phyloP scores from a whole-genome alignment of 2,888 invertebrate species.

The Hemicrepidius hirtus region DNA sequence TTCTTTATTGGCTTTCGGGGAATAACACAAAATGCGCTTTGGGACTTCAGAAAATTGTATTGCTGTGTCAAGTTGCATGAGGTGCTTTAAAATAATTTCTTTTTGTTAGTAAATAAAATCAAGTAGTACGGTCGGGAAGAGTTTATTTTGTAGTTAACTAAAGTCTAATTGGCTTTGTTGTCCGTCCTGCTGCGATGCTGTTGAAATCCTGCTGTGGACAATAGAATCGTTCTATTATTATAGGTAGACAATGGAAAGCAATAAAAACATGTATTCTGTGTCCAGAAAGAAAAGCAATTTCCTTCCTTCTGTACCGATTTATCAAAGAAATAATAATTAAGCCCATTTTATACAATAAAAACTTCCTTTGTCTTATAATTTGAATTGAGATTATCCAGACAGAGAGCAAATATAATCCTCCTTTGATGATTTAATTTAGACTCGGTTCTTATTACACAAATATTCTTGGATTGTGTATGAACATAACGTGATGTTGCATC shows the following conservation, averaged over 20 bases:
- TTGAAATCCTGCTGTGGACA: constrained; percentile 10
- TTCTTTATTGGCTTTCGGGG: constrained; percentile 4
- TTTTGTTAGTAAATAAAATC: not conserved
- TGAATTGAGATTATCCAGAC: not conserved
- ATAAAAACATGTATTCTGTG: constrained; percentile 14
- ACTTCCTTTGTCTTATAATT: too few relatives aligned
- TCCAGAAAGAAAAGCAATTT: not conserved
- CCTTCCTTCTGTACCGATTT: not conserved
- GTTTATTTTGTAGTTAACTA: constrained; percentile 6
- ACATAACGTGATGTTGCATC: constrained; percentile 30
- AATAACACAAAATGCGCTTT: not conserved
- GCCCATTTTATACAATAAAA: too few relatives aligned
- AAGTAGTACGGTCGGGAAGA: too few relatives aligned
- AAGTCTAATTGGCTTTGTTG: constrained; percentile 29
- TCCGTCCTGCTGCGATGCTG: constrained; percentile 11
- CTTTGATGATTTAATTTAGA: not conserved
- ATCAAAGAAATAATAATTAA: too few relatives aligned
- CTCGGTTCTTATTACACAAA: constrained; percentile 1
- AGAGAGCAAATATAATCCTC: not conserved
- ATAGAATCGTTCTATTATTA: constrained; percentile 7
- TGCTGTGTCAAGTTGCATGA: constrained; percentile 3
- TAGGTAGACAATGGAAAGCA: constrained; percentile 12
- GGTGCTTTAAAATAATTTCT: not conserved
- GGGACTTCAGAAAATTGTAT: constrained; percentile 4
- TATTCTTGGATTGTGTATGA: not conserved